Evolutionary conservation across 2,797 vertebrate genomes (phyloP).

Genomic region (Rallus crepitans): DNA sequence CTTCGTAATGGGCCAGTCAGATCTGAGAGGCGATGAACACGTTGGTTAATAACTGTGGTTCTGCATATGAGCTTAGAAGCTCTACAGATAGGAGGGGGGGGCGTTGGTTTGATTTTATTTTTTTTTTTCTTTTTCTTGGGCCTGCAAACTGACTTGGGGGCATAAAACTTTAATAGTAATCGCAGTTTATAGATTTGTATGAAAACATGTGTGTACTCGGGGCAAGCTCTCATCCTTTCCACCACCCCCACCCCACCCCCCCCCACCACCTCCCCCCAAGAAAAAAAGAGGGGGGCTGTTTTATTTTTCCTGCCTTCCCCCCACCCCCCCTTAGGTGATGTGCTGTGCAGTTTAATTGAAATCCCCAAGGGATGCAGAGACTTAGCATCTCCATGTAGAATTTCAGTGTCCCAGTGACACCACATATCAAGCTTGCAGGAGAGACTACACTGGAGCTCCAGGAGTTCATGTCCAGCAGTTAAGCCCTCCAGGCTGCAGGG

Average conservation of each 20-base stretch:
- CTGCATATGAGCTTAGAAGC: neutral
- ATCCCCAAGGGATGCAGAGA: neutral
- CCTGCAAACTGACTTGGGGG: neutral
- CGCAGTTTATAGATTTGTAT: neutral
- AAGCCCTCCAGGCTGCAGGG: neutral
- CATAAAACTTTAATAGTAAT: neutral
- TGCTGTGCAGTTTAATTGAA: neutral
- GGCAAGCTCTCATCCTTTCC: neutral
- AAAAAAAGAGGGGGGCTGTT: neutral
- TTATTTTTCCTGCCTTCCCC: neutral
- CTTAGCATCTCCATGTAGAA: neutral
- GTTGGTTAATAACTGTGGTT: neutral
- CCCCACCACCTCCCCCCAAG: too few species aligned
- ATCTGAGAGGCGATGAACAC: neutral
- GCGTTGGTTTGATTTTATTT: too few species aligned
- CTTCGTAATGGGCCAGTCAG: neutral
- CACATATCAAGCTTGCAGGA: neutral
- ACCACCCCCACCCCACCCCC: too few species aligned
- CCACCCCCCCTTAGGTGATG: neutral
- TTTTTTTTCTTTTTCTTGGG: too few species aligned
- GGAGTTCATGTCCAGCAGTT: neutral
- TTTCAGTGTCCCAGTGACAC: neutral
- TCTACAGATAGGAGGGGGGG: neutral
- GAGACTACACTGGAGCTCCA: neutral
- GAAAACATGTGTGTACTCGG: accelerated